Conservation (phyloP, 2,888 invertebrate species). For the Diaperis boleti region DNA sequence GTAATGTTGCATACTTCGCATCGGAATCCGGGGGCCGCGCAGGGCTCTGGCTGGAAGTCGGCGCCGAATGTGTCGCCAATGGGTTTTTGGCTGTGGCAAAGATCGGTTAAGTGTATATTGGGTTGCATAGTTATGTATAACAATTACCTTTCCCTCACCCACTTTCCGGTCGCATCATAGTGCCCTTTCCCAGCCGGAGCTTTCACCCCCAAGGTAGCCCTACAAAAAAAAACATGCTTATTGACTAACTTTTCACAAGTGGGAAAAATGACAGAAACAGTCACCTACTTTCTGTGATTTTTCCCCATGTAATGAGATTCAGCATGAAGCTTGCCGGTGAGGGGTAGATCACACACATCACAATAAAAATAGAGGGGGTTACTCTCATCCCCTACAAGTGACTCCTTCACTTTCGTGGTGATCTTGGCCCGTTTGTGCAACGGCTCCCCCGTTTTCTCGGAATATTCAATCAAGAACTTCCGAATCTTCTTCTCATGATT, state of each 20-base stretch:
- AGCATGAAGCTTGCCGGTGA: constrained; percentile 72
- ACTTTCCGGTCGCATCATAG: constrained; percentile 66
- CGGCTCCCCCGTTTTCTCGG: constrained; percentile 64
- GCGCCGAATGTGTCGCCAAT: constrained; percentile 29
- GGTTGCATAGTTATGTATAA: no score
- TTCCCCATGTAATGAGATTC: constrained; percentile 74
- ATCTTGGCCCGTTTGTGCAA: constrained; percentile 60
- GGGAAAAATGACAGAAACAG: no score
- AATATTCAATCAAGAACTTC: constrained; percentile 65
- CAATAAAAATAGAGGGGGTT: constrained; percentile 67
- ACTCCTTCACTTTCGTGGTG: constrained; percentile 22
- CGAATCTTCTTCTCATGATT: constrained; percentile 69
- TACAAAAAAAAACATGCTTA: constrained; percentile 49
- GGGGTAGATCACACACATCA: constrained; percentile 70
- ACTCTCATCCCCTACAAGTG: constrained; percentile 49
- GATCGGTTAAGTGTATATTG: no score
- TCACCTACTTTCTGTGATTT: constrained; percentile 68
- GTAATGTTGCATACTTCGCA: constrained; percentile 65
- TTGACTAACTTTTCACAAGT: no score
- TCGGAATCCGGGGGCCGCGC: constrained; percentile 45
- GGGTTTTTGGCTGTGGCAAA: no score
- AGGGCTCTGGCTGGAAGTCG: constrained; percentile 32
- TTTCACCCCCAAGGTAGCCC: constrained; percentile 58
- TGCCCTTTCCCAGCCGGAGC: constrained; percentile 66
- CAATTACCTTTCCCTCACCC: constrained; percentile 63